phyloP scores from a whole-genome alignment of 1,140 invertebrate species.

The Bombus terrestris region DNA sequence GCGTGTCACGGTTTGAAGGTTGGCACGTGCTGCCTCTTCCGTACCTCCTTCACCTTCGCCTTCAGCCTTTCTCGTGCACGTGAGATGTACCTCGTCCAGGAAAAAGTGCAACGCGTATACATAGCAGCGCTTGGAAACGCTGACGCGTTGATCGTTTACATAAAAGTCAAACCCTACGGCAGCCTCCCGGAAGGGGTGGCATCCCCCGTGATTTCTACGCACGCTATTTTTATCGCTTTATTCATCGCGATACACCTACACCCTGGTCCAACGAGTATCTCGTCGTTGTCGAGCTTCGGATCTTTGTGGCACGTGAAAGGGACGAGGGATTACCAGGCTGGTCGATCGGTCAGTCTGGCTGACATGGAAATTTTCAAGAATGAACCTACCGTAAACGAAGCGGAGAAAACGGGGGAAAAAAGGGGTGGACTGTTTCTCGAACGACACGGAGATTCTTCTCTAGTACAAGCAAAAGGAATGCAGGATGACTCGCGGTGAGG shows the following conservation, averaged over 20 bases:
- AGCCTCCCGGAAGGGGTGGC: conserved; percentile 35
- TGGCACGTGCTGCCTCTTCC: conserved; percentile 37
- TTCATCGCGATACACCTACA: conserved; percentile 45
- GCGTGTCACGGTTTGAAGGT: conserved; percentile 12
- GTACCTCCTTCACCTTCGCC: conserved; percentile 41
- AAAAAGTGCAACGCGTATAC: conserved; percentile 55
- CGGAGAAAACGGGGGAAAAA: neutral
- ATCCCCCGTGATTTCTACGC: conserved; percentile 8
- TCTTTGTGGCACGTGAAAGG: conserved; percentile 53
- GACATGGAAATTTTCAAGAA: conserved; percentile 3
- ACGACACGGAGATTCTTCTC: neutral
- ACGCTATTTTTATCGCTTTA: conserved; percentile 60
- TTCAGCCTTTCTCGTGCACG: neutral
- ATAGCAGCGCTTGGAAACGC: conserved; percentile 40
- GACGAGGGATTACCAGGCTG: neutral
- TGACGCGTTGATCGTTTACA: conserved; percentile 63
- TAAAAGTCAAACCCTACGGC: conserved; percentile 52
- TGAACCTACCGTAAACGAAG: neutral
- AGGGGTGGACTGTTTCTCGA: neutral
- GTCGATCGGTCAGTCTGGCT: neutral
- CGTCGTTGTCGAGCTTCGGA: conserved; percentile 1
- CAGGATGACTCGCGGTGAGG: neutral
- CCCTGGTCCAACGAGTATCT: neutral
- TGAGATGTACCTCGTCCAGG: neutral
- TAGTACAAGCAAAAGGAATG: conserved; percentile 8